A percentile compares a stretch with the other conserved stretches of the same genome.
Conservation (phyloP, 2,888 invertebrate genomes). For the Acrobasis repandana region DNA sequence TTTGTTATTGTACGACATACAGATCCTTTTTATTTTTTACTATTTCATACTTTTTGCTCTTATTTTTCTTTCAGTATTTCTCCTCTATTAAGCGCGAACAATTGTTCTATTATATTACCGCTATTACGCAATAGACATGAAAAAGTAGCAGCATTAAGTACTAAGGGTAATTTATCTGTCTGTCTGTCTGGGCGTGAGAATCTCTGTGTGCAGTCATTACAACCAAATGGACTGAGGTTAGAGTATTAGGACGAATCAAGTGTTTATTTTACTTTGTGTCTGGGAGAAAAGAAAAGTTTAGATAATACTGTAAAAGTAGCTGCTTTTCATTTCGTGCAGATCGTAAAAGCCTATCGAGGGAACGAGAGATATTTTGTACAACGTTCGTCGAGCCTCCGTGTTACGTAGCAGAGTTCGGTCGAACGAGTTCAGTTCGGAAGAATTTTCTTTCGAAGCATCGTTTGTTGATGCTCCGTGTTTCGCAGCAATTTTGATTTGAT, state of each 20-base stretch:
- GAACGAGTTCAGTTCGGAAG: no score
- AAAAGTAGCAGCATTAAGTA: slow-evolving; percentile 10
- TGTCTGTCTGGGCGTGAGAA: slow-evolving; percentile 4
- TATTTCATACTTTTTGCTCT: no score
- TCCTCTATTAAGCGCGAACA: not conserved
- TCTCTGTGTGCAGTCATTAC: not conserved
- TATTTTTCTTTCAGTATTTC: not conserved
- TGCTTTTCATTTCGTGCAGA: not conserved
- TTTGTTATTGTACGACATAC: no score
- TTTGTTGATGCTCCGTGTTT: no score
- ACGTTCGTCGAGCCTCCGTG: no score
- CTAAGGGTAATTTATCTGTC: slow-evolving; percentile 6
- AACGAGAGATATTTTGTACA: no score
- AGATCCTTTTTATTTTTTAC: no score
- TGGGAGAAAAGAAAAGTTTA: not conserved
- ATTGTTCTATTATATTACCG: not conserved
- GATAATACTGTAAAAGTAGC: not conserved
- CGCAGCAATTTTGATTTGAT: no score
- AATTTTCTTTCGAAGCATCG: no score
- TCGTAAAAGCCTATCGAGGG: not conserved
- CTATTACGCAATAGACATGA: slow-evolving; percentile 1
- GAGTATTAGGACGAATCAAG: not conserved
- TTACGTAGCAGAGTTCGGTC: no score
- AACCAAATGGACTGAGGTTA: not conserved
- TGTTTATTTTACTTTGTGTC: not conserved